These are phyloP conservation scores for Hyposoter didymator DNA, from an alignment of 2,888 invertebrate species.

Conservation along the genomic window DNA sequence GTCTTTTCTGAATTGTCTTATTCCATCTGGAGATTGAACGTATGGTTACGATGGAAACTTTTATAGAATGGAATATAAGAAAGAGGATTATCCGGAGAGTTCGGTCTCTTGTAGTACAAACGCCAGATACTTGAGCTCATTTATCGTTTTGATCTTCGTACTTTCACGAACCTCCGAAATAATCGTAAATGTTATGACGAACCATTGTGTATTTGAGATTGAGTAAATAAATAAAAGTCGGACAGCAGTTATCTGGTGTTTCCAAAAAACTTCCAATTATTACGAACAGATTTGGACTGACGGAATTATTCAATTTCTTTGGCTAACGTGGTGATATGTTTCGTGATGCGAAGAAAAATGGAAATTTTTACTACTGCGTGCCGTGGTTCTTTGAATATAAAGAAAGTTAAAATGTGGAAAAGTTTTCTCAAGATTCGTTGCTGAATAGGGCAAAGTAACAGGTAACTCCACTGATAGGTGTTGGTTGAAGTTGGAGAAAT, in stretches of 20 bases:
- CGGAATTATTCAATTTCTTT: neutral
- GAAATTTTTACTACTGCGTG: neutral
- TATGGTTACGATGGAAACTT: slow-evolving; percentile 47
- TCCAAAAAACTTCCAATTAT: neutral
- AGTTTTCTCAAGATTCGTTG: slow-evolving; percentile 69
- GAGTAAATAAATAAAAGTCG: neutral
- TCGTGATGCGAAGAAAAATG: neutral
- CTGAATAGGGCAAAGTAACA: slow-evolving; percentile 82
- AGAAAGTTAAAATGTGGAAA: neutral
- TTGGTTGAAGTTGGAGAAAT: slow-evolving; percentile 79
- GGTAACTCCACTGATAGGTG: slow-evolving; percentile 78
- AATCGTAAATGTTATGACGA: neutral
- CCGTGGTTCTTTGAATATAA: neutral
- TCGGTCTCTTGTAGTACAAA: slow-evolving; percentile 19
- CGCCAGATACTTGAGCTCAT: slow-evolving; percentile 28
- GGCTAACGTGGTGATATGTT: neutral
- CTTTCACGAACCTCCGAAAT: slow-evolving; percentile 6
- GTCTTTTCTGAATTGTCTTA: slow-evolving; percentile 36
- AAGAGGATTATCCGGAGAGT: slow-evolving; percentile 53
- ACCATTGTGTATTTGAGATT: neutral
- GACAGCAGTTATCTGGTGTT: neutral
- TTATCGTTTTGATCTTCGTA: slow-evolving; percentile 25
- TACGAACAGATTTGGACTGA: neutral
- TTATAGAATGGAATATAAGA: slow-evolving; percentile 52
- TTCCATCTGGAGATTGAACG: slow-evolving; percentile 46